Conservation (phyloP, 2,113 vertebrate genomes). For the Bolborhynchus lineola region DNA sequence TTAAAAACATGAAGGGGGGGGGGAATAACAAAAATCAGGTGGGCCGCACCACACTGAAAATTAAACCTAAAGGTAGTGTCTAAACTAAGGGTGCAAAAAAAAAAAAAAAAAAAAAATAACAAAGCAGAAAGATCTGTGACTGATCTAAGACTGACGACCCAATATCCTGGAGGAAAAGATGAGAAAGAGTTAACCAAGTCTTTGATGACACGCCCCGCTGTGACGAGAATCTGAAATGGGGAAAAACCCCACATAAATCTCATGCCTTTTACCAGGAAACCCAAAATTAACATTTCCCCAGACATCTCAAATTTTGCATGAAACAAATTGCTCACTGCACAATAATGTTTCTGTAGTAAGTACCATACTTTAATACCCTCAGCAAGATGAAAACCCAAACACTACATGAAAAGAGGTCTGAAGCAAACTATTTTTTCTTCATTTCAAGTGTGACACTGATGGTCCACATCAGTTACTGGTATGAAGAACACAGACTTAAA, state of each 20-base stretch:
- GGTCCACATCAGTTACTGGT: neutral
- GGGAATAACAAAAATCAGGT: neutral
- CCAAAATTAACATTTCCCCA: neutral
- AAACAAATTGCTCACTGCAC: neutral
- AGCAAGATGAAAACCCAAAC: neutral
- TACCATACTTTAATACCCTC: neutral
- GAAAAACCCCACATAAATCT: neutral
- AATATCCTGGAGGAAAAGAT: neutral
- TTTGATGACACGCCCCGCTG: neutral
- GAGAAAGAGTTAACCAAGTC: neutral
- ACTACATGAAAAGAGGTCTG: neutral
- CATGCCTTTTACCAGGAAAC: neutral
- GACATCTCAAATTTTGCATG: constrained; percentile 4
- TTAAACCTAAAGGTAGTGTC: neutral
- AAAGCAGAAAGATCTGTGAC: neutral
- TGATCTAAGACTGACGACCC: neutral
- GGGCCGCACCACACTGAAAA: neutral
- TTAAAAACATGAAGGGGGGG: neutral
- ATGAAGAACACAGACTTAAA: neutral
- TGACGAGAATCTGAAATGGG: neutral
- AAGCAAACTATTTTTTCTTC: neutral
- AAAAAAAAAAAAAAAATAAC: too few species aligned
- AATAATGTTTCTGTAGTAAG: neutral
- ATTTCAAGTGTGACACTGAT: neutral
- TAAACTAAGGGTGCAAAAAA: neutral